phyloP scores from a whole-genome alignment of 1,140 invertebrate genomes.

The Meloidogyne floridensis region DNA sequence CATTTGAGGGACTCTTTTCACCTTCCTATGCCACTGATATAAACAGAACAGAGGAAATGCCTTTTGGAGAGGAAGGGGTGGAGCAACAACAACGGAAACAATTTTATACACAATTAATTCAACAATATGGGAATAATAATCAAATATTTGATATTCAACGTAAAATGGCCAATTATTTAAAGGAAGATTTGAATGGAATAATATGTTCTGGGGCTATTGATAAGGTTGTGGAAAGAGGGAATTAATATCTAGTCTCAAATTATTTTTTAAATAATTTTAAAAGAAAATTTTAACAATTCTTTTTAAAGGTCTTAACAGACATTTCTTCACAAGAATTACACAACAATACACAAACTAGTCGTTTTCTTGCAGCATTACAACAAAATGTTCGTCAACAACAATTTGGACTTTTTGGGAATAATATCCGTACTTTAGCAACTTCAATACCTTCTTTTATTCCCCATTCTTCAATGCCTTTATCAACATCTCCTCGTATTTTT shows the following conservation, averaged over 20 bases:
- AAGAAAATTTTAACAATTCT: background rate
- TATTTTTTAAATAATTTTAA: background rate
- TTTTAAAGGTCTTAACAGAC: constrained; percentile 20
- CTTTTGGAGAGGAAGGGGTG: background rate
- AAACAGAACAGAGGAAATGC: constrained; percentile 26
- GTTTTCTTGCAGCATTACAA: constrained; percentile 14
- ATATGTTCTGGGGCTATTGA: constrained; percentile 27
- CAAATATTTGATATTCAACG: constrained; percentile 7
- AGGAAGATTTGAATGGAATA: constrained; percentile 25
- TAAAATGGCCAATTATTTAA: constrained; percentile 25
- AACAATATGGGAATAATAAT: constrained; percentile 9
- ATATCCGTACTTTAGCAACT: background rate
- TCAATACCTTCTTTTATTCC: background rate
- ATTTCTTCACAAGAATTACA: constrained; percentile 30
- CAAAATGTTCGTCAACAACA: constrained; percentile 35
- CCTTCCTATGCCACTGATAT: background rate
- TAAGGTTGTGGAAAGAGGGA: background rate
- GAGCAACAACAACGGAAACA: background rate
- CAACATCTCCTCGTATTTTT: background rate
- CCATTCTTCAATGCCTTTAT: constrained; percentile 8
- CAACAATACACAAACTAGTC: constrained; percentile 12
- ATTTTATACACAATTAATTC: background rate
- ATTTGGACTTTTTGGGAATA: background rate
- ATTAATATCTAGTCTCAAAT: background rate
- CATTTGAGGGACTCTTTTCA: too few relatives aligned